phyloP scores from a whole-genome alignment of 2,888 invertebrate genomes.

The Acutogordius australiensis region DNA sequence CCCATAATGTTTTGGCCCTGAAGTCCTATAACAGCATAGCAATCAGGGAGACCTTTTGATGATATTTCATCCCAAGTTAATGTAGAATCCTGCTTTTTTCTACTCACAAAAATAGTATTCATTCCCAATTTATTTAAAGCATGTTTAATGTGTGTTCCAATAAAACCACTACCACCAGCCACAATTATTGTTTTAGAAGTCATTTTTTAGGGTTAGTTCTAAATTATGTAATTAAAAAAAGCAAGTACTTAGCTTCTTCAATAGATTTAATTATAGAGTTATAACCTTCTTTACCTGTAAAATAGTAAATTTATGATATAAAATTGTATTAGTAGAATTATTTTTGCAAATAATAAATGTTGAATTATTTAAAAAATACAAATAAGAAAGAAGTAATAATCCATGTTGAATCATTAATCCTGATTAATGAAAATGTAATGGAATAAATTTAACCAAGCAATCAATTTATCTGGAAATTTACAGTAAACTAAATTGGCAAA shows the following conservation, averaged over 20 bases:
- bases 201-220: neutral
- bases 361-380: no score
- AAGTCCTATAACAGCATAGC: slow-evolving; percentile 5
- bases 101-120: neutral
- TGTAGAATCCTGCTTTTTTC: neutral
- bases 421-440: no score
- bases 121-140: neutral
- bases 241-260: neutral
- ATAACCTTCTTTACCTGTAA: neutral
- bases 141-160: neutral
- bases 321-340: neutral
- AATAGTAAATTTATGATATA: neutral
- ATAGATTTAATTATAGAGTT: neutral
- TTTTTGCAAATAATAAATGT: no score
- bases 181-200: neutral
- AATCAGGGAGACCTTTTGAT: neutral
- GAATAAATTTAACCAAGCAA: no score
- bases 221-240: neutral
- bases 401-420: no score
- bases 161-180: slow-evolving; percentile 2
- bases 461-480: no score
- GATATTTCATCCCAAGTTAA: slow-evolving; percentile 1
- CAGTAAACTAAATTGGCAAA: no score
- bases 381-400: no score
- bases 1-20: slow-evolving; percentile 9